Evolutionary conservation across 2,797 vertebrate species (phyloP).

Genomic region (Smutsia gigantea): DNA sequence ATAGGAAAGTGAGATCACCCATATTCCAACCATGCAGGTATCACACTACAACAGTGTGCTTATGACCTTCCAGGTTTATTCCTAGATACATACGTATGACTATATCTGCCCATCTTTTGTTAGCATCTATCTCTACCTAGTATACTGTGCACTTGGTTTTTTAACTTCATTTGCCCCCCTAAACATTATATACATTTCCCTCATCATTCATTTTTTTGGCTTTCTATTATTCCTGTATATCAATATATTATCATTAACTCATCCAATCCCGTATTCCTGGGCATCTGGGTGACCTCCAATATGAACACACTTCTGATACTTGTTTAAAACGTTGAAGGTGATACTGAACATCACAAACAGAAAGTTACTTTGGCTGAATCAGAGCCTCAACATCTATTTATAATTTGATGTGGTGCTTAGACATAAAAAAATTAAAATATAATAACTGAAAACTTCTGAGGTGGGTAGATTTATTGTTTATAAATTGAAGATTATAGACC

Average conservation of each 20-base stretch:
- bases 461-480: background rate
- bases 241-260: background rate
- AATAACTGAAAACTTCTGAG: slow-evolving; percentile 9
- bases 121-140: background rate
- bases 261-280: background rate
- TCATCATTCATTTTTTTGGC: background rate
- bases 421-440: background rate
- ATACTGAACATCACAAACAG: background rate
- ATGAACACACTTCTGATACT: background rate
- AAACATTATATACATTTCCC: background rate
- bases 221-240: background rate
- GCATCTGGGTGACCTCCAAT: background rate
- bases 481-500: background rate
- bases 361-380: background rate
- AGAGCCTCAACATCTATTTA: background rate
- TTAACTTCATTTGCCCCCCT: background rate
- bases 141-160: background rate
- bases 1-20: background rate
- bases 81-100: background rate
- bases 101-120: background rate
- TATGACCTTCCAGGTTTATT: background rate
- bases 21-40: background rate
- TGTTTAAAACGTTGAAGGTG: background rate
- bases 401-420: background rate
- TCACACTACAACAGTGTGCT: background rate